phyloP scores from a whole-genome alignment of 64 coral and sea anemone species.

The Acropora tenuis region DNA sequence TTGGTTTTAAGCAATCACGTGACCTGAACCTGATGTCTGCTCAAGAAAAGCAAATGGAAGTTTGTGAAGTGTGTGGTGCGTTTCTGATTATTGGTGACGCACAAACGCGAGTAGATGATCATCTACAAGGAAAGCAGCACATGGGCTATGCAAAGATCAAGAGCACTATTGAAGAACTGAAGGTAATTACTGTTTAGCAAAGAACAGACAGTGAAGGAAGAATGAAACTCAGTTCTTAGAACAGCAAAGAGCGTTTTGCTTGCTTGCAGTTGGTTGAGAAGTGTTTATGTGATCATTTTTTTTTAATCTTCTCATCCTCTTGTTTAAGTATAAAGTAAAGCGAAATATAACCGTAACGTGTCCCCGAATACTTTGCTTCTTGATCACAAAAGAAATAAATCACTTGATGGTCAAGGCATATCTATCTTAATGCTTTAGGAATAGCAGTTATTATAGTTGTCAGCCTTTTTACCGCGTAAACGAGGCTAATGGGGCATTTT shows the following conservation, averaged over 20 bases:
- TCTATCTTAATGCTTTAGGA: too few species aligned
- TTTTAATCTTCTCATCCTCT: too few species aligned
- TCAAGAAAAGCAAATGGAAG: conserved; percentile 99
- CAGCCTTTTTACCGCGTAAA: too few species aligned
- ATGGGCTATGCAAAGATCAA: conserved; percentile 99
- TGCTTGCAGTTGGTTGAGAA: too few species aligned
- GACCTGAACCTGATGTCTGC: conserved; percentile 84
- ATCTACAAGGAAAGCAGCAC: conserved; percentile 96
- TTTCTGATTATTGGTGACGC: conserved; percentile 99
- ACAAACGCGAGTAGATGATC: conserved; percentile 96
- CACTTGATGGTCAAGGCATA: too few species aligned
- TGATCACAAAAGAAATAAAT: too few species aligned
- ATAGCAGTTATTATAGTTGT: too few species aligned
- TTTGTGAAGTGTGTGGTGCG: conserved; percentile 99
- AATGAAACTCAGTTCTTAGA: not conserved
- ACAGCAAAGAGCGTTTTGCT: not conserved
- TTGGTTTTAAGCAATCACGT: conserved; percentile 52
- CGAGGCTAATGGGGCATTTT: too few species aligned
- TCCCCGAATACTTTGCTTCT: too few species aligned
- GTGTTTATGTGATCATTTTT: too few species aligned
- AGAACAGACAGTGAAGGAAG: not conserved
- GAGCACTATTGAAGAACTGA: conserved; percentile 90
- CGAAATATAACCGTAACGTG: too few species aligned
- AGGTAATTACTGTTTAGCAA: conserved; percentile 49
- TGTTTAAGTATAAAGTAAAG: too few species aligned